Percentiles rank a stretch among this genome's conserved stretches.
Evolutionary conservation across 1,140 invertebrate species (phyloP).

Genomic region (Anastatus disparis): DNA sequence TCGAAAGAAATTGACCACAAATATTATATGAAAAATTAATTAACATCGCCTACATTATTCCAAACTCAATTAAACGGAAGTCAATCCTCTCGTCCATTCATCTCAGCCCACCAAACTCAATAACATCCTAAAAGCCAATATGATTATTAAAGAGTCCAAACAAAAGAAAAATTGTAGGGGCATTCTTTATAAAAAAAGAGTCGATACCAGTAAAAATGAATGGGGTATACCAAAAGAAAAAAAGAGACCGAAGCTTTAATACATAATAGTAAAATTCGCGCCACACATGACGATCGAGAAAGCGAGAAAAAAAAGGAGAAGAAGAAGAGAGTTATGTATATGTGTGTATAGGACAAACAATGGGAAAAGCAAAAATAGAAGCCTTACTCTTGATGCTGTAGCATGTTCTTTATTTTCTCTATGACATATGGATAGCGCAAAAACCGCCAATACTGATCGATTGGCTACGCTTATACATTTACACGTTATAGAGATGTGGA

Average conservation of each 20-base stretch:
- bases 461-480: constrained; percentile 63
- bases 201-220: no score
- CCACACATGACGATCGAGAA: constrained; percentile 56
- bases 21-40: no score
- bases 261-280: constrained; percentile 37
- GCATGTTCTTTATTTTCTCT: constrained; percentile 55
- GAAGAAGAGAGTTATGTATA: neutral
- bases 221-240: neutral
- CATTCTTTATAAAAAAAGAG: no score
- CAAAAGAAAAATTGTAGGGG: no score
- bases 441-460: constrained; percentile 66
- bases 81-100: no score
- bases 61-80: neutral
- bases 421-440: constrained; percentile 65
- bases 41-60: no score
- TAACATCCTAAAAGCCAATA: neutral
- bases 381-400: constrained; percentile 60
- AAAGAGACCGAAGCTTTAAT: neutral
- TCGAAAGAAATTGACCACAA: no score
- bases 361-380: constrained; percentile 22
- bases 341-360: constrained; percentile 34
- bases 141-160: no score
- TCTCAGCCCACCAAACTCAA: neutral
- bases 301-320: no score
- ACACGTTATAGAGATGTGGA: no score